phyloP scores from a whole-genome alignment of 2,113 vertebrate genomes.

The Mustelus asterias region DNA sequence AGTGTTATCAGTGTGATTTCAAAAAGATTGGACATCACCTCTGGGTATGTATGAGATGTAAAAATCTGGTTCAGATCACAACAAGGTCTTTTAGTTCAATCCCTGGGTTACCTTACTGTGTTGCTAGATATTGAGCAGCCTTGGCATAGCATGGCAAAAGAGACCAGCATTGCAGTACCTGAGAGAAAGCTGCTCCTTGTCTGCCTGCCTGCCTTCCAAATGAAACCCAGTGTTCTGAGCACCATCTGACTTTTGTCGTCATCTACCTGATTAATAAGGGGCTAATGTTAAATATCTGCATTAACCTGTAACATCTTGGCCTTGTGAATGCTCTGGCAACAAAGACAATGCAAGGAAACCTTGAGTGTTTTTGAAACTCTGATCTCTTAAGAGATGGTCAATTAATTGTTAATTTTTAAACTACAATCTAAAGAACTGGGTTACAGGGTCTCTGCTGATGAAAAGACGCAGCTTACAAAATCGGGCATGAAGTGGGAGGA shows the following conservation, averaged over 20 bases:
- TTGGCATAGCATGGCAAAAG: neutral
- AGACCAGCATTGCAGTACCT: neutral
- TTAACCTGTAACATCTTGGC: neutral
- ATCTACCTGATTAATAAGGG: neutral
- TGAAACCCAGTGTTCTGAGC: neutral
- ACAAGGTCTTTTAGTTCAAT: neutral
- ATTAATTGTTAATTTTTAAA: neutral
- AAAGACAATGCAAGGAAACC: neutral
- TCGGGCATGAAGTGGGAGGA: neutral
- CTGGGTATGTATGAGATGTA: neutral
- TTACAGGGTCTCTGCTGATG: neutral
- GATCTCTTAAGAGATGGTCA: neutral
- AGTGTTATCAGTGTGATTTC: neutral
- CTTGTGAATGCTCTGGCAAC: neutral
- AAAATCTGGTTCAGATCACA: neutral
- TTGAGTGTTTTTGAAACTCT: neutral
- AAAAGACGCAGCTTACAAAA: neutral
- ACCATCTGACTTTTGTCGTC: neutral
- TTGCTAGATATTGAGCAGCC: neutral
- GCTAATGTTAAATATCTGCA: neutral
- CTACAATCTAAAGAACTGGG: neutral
- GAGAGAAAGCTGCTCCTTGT: neutral
- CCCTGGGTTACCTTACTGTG: neutral
- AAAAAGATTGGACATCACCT: neutral
- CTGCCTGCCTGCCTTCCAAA: neutral